These are phyloP conservation scores for Drosophila picticornis DNA, from an alignment of 2,888 invertebrate species.

Conservation along the genomic window DNA sequence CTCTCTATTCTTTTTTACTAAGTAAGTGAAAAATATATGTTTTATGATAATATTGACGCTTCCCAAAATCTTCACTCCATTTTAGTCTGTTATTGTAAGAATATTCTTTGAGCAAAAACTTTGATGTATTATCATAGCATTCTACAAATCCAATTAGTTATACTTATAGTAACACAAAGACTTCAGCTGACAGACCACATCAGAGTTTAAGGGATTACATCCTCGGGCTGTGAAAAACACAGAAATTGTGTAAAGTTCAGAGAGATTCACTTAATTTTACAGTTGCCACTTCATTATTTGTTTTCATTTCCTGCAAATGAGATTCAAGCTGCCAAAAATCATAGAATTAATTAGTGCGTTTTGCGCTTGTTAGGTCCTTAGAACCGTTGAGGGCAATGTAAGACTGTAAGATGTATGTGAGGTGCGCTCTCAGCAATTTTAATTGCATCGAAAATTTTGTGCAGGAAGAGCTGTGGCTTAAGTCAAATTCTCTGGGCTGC, in stretches of 20 bases:
- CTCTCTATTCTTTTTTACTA: too few species aligned
- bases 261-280: background rate
- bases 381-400: background rate
- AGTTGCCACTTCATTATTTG: background rate
- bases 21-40: background rate
- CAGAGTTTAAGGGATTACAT: background rate
- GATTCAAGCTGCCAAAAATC: background rate
- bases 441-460: constrained; percentile 2
- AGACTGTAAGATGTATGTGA: background rate
- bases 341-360: constrained; percentile 9
- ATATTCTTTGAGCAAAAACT: background rate
- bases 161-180: background rate
- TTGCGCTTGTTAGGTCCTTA: background rate
- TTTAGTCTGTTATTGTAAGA: background rate
- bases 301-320: background rate
- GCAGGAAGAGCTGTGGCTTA: background rate
- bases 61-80: background rate
- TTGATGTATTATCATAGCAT: background rate
- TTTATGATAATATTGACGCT: background rate
- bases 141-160: background rate
- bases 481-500: background rate
- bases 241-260: background rate
- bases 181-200: background rate
- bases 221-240: background rate
- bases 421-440: constrained; percentile 1